Evolutionary conservation across 2,797 vertebrate genomes (phyloP), one percentile per base, ranked within the genome.

Genomic region (Argya squamiceps): DNA sequence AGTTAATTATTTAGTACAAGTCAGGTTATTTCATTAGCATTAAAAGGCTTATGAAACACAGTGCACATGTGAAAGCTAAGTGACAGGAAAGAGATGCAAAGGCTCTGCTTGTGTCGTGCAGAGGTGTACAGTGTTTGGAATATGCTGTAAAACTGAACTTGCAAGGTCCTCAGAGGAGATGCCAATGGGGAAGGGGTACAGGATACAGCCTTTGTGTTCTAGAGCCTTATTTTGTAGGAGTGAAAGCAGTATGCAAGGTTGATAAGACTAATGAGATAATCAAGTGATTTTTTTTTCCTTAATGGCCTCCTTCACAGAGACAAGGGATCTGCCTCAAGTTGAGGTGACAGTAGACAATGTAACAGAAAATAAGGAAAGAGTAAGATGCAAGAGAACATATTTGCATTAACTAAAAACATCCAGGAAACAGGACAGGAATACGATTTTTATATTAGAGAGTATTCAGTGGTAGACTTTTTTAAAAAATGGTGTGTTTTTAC

Each of bases 91-190:
- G 16, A 68, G 34, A 46, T 60, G 34, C 2, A 6, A 63, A 71
- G 32, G 10, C 60, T 58, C 0, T 50, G 10, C 18, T 47, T 62
- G 32, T 59, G 44, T 44, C 0, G 0, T 59, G 43, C 36, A 62
- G 23, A 9, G 27, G 4, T 9, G 2, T 17, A 4, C 0, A 1
- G 21, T 49, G 23, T 83, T 60, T 84, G 46, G 15, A 65, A 84
- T 50, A 20, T 41, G 36, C 34, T 10, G 1, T n/a, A 23, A 63
- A 32, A 77, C 20, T 53, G 19, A 52, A 53, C 15, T 55, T 83
- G 41, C 16, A 6, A 46, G 27, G 58, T 88, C 29, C 46, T 78
- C 22, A 43, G 30, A 43, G 39, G 60, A 68, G 27, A 37, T 44
- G 3, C 50, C 47, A 21, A 0, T 55, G 37, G 30, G 12, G 21